phyloP scores from a whole-genome alignment of 2,797 vertebrate genomes.

The Furcifer pardalis region DNA sequence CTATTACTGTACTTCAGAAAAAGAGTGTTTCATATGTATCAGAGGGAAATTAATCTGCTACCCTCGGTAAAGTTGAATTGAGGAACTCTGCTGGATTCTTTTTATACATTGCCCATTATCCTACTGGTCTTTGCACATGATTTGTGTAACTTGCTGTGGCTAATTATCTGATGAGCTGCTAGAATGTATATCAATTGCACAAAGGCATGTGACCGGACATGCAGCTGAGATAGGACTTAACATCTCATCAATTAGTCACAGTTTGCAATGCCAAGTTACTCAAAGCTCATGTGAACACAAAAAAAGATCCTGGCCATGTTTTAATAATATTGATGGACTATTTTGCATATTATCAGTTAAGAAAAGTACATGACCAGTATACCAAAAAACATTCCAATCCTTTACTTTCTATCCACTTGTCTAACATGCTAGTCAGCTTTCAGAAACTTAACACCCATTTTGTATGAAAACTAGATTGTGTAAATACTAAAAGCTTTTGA shows the following conservation, averaged over 20 bases:
- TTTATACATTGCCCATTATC: not conserved
- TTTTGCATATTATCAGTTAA: not conserved
- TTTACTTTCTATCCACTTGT: not conserved
- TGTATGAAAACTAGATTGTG: conserved; percentile 14
- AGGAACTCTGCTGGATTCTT: not conserved
- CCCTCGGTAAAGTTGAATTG: not conserved
- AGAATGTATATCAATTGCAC: not conserved
- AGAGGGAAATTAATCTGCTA: not conserved
- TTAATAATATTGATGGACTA: not conserved
- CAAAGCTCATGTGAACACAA: too few relatives aligned
- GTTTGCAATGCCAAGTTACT: too few relatives aligned
- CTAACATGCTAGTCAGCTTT: not conserved
- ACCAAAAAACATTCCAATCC: not conserved
- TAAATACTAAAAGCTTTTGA: not conserved
- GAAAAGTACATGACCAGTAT: not conserved
- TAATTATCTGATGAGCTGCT: not conserved
- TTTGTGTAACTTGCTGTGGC: too few relatives aligned
- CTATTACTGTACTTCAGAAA: too few relatives aligned
- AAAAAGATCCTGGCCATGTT: too few relatives aligned
- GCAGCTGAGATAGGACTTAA: too few relatives aligned
- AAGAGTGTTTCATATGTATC: not conserved
- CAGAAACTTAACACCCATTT: not conserved
- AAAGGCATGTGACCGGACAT: too few relatives aligned
- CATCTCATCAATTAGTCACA: too few relatives aligned
- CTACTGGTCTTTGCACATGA: too few relatives aligned